These are phyloP conservation scores for Lasius fuliginosus DNA, from an alignment of 2,888 invertebrate species.

Conservation along the genomic window DNA sequence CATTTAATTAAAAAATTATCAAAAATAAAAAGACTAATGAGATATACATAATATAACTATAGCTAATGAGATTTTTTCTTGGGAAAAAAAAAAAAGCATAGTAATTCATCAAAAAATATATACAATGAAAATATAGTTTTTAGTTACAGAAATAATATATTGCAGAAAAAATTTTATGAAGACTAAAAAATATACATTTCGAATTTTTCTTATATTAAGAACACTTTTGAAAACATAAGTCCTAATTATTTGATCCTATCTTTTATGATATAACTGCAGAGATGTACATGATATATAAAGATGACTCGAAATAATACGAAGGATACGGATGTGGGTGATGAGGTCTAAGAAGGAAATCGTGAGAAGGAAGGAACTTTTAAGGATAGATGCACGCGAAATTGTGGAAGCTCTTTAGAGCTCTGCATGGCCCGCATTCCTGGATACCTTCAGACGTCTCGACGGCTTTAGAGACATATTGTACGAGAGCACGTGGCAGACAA, in stretches of 20 bases:
- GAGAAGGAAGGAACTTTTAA: constrained; percentile 31
- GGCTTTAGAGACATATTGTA: constrained; percentile 50
- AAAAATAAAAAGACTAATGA: background rate
- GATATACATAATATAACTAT: no score
- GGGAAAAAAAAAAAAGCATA: background rate
- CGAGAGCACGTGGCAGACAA: constrained; percentile 49
- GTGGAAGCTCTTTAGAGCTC: constrained; percentile 77
- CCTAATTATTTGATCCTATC: background rate
- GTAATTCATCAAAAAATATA: background rate
- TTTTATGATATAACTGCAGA: background rate
- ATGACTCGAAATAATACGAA: constrained; percentile 31
- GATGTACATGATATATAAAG: background rate
- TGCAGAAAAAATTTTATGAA: background rate
- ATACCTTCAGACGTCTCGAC: constrained; percentile 65
- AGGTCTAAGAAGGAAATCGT: constrained; percentile 37
- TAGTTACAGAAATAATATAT: background rate
- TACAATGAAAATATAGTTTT: background rate
- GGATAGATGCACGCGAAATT: constrained; percentile 70
- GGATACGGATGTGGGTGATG: constrained; percentile 44
- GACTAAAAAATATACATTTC: background rate
- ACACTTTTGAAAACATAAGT: background rate
- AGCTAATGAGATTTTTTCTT: background rate
- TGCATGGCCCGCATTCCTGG: constrained; percentile 71
- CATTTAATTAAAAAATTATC: background rate
- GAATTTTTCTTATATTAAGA: background rate